Evolutionary conservation across 2,113 vertebrate species (phyloP), one percentile per base, ranked within the genome.

Genomic region (Spea multiplicata): DNA sequence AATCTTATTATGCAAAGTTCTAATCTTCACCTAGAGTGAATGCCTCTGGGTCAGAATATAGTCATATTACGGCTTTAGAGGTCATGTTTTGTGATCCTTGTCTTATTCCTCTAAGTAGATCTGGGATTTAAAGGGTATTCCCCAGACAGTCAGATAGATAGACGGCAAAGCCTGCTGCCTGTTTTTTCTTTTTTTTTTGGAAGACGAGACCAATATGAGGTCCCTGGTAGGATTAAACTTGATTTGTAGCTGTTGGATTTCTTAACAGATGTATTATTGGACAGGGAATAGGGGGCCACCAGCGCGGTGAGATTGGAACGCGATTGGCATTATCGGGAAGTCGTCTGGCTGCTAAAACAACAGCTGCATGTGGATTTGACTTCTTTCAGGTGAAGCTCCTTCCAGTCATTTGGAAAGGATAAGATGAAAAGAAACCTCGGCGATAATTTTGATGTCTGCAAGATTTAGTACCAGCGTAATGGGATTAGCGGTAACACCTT

Each of bases 1-100:
- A 96, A 99, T 99, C 96, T 96, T 96, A 97, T 99, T 99, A 99
- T 98, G 96, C 95, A 98, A 97, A 99, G 92, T 95, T 97, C 94
- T 98, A 98, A 99, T 98, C 97, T 97, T 94, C 93, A 96, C 94
- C 95, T 95, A 96, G 92, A 95, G 94, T 96, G 94, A 97, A 96
- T 94, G 94, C 93, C 93, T 94, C 87, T 90, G 91, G 93, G 91
- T 93, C 91, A 91, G 92, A 94, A 95, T 94, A 94, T 93, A 92
- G 92, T 94, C 93, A 95, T 97, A 97, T 96, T 94, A 93, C 93
- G 94, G 92, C 92, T 93, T 93, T 91, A 88, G 90, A 88, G 92
- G 91, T 93, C 94, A 93, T 94, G 94, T 94, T 93, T 94, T 94
- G 91, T 95, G 94, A 95, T 95, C 94, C 93, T 92, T 92, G 89